Base-by-base conservation (phyloP, 1,140 invertebrate genomes). In the Zaprionus kolodkinae region DNA sequence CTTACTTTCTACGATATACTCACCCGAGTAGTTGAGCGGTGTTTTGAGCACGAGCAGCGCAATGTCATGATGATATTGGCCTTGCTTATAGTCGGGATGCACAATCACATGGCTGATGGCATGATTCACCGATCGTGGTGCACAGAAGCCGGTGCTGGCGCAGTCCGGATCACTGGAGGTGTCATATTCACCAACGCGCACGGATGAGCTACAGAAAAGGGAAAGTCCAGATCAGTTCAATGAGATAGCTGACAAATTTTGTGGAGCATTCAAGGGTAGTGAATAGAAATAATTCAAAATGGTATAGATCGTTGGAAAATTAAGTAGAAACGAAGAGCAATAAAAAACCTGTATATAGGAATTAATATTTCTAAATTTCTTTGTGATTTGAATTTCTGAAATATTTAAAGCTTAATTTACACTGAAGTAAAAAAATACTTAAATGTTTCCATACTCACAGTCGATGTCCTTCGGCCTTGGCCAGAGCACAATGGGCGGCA, bases 401-500 rank as follows among this genome's bases (percentile, higher is more conserved):
- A 9, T 35, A 35, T 35, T 35, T 10, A 33, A 33, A 3, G n/a
- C n/a, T 35, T 35, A 6, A 35, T 35, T 0, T 35, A 21, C 21
- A 21, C 21, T 21, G 21, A 21, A 21, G 21, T 9, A 35, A 35
- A 7, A 35, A 9, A 7, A 35, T 35, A 7, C 6, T 35, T 35
- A 35, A 35, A 35, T 0, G 7, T 35, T 10, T 1, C 33, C 3
- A 30, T 48, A 87, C 94, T 94, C 93, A 96, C 95, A 96, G 87
- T 87, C 95, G 94, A 83, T 95, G 95, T 72, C 94, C 95, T 52
- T 95, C 94, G 33, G 95, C 94, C 84, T 96, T 95, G 1, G 95
- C 95, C 52, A 96, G 77, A 6, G 95, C 95, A 91, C 96, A 96
- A 79, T 96, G 95, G 2, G 95, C 96, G 0, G 96, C 95, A 2